Evolutionary conservation across 2,888 invertebrate genomes (phyloP), one percentile per base, ranked within the genome.

Genomic region (Rhorus exstirpatorius): DNA sequence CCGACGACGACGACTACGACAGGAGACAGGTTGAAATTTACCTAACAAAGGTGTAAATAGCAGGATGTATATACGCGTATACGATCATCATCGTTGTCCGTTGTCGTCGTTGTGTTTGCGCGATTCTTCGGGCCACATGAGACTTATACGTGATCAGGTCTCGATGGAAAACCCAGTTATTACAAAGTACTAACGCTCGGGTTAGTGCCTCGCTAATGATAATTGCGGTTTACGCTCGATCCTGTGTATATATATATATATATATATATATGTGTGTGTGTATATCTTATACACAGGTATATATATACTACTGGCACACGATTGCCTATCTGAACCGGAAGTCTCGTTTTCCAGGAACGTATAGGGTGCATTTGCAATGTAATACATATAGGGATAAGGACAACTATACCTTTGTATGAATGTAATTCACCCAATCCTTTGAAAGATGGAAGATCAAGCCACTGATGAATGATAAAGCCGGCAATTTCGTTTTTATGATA

Each of bases 161-260:
- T 31, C 70, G 55, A 71, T 75, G 60, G 55, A 77, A 79, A 63
- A 74, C 60, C 70, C 72, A 67, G 70, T 85, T 83, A 84, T 87
- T 86, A 86, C 82, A 46, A 55, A 51, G 68, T 76, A 83, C 75
- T 77, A 74, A 77, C 67, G 46, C 74, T 51, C 24, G 26, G 67
- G 51, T 81, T 79, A 74, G 53, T 80, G 51, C 81, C 72, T 86
- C 71, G 82, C 86, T 88, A 88, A 89, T 89, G 88, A 86, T 89
- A 89, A 89, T 89, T 88, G 83, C 79, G 51, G 75, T 83, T 75
- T 81, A 75, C 63, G 67, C 51, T 60, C 41, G 63, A 51, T 44
- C 8, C 21, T 17, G 17, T 55, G 63, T 51, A 61, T 24, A 68
- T 35, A 51, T 60, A 31, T 26, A 65, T 71, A 17, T 58, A 24